phyloP scores from a whole-genome alignment of 2,888 invertebrate genomes.

The Dolichopus griseipennis region DNA sequence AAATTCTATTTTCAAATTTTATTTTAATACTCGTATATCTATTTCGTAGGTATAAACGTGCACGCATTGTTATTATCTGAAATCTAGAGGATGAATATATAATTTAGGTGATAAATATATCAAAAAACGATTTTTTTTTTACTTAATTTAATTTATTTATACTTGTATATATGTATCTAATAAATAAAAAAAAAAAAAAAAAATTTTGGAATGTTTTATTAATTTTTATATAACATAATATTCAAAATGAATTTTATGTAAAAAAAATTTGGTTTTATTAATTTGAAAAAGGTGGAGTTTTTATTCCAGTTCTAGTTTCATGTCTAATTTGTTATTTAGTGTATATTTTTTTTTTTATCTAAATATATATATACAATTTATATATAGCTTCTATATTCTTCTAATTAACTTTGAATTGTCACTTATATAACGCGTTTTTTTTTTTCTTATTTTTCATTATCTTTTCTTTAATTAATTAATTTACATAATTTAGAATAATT shows the following conservation, averaged over 20 bases:
- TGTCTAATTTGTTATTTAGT: not conserved
- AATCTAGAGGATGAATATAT: not conserved
- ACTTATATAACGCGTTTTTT: not conserved
- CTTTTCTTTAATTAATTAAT: not conserved
- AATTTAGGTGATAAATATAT: slow-evolving; percentile 4
- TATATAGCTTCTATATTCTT: not conserved
- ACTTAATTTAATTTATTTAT: not conserved
- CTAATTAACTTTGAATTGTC: not conserved
- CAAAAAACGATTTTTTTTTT: not conserved
- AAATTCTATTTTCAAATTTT: not conserved
- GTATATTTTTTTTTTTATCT: too few species aligned
- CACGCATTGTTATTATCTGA: not conserved
- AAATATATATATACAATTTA: too few species aligned
- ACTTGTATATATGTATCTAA: not conserved
- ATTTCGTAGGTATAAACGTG: too few species aligned
- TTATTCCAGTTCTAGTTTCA: slow-evolving; percentile 5
- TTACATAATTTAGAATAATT: slow-evolving; percentile 4
- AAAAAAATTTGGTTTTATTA: not conserved
- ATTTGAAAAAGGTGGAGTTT: not conserved
- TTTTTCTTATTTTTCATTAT: too few species aligned
- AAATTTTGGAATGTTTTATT: too few species aligned
- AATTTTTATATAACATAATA: too few species aligned
- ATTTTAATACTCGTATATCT: too few species aligned
- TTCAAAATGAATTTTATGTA: too few species aligned
- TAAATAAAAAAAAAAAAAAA: too few species aligned